Evolutionary conservation across 1,140 invertebrate genomes (phyloP), one percentile per base, ranked within the genome.

Genomic region (Drosophila yakuba): DNA sequence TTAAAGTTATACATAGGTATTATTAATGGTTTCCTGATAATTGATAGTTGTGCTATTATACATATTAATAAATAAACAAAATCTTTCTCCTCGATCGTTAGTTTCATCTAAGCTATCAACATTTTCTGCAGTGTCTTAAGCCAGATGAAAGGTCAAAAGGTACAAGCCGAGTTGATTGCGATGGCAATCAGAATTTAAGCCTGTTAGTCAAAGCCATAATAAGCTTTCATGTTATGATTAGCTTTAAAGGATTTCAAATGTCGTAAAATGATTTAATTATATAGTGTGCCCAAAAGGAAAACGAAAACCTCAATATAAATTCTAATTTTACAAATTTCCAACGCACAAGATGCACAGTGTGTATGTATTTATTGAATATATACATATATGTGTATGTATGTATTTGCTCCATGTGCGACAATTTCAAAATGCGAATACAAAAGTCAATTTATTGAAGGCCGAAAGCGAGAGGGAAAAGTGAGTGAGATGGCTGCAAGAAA

Each of bases 391-490:
- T 43, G 54, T 64, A 45, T 61, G 23, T n/a, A 69, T 41, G 8
- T 47, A n/a, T 28, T 14, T 8, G 23, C 59, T 80, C 45, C 64
- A 58, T 78, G 80, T 61, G 80, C 57, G 57, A 81, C 52, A 85
- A 78, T 69, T 84, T 84, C 68, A 59, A 88, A 80, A 86, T 66
- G 75, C 47, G 61, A 68, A 77, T 62, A 82, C 86, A 82, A 90
- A 90, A 90, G 76, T 77, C 88, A 90, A 88, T 90, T 90, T 91
- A 69, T 71, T 80, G 82, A 77, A 63, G 68, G 79, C 44, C n/a
- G 28, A n/a, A 41, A 58, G 23, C 17, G 43, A 20, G 63, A 32
- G 32, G 63, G 25, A 11, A 41, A 17, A 0, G 41, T 7, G 54
- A 48, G 56, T 55, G 59, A 39, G 48, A 62, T 39, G 25, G 43